A percentile compares a stretch with the other conserved stretches of the same genome.
Evolutionary conservation across 2,888 invertebrate species (phyloP).

Genomic region (Caenorhabditis sp.): DNA sequence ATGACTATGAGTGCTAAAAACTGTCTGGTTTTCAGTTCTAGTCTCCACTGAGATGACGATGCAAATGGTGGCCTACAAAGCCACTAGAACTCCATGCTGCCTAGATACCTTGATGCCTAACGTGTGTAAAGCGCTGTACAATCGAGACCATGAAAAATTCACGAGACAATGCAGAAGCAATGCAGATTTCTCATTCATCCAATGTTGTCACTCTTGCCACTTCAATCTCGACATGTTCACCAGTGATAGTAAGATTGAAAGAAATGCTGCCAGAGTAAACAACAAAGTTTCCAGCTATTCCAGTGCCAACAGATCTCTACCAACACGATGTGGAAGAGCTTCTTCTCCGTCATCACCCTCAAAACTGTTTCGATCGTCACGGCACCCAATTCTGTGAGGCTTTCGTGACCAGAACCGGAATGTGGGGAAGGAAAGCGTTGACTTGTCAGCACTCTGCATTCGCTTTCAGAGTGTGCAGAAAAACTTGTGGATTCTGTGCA

Average conservation of each 20-base stretch:
- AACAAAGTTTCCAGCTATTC: constrained; percentile 64
- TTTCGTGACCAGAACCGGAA: constrained; percentile 68
- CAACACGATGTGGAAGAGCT: constrained; percentile 75
- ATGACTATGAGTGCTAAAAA: neutral
- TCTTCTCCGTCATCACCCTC: constrained; percentile 68
- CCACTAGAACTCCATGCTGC: constrained; percentile 77
- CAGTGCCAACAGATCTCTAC: constrained; percentile 74
- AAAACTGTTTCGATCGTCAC: constrained; percentile 75
- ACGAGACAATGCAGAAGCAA: constrained; percentile 74
- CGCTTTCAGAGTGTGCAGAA: constrained; percentile 78
- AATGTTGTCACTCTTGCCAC: constrained; percentile 79
- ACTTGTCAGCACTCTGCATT: constrained; percentile 77
- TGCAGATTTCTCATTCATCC: constrained; percentile 78
- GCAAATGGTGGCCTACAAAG: constrained; percentile 70
- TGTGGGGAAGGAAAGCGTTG: constrained; percentile 71
- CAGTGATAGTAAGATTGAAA: constrained; percentile 53
- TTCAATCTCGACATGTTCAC: constrained; percentile 75
- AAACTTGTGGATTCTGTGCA: constrained; percentile 78
- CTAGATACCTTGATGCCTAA: constrained; percentile 76
- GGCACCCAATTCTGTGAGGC: constrained; percentile 74
- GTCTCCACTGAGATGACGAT: constrained; percentile 60
- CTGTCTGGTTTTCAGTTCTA: constrained; percentile 22
- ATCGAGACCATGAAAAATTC: constrained; percentile 75
- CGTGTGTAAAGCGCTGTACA: constrained; percentile 74
- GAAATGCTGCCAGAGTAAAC: too few relatives aligned